Evolutionary conservation across 2,797 vertebrate species (phyloP).

Genomic region (Tolypeutes matacus): DNA sequence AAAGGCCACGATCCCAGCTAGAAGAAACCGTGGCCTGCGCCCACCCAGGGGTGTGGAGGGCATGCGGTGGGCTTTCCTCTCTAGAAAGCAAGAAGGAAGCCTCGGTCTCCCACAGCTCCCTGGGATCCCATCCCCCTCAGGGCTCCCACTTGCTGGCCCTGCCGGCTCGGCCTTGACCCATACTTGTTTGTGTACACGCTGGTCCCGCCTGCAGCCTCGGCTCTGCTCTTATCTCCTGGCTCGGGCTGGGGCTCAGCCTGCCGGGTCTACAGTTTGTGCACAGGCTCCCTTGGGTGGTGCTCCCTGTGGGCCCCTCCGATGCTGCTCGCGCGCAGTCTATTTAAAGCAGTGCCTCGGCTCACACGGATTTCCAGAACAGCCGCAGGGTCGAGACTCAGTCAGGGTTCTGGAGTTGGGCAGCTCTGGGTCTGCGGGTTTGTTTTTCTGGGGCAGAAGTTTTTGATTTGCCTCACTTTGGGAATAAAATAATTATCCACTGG

Average conservation of each 20-base stretch:
- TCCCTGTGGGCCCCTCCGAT: too few relatives aligned
- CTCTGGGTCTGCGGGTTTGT: neutral
- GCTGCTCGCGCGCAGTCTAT: neutral
- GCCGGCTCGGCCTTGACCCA: neutral
- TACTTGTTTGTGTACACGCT: neutral
- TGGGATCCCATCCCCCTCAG: neutral
- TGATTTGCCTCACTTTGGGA: neutral
- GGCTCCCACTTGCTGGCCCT: neutral
- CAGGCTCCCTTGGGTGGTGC: too few relatives aligned
- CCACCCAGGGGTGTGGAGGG: neutral
- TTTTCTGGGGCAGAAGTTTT: neutral
- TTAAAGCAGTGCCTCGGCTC: neutral
- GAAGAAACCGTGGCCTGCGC: neutral
- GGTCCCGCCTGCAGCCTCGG: too few relatives aligned
- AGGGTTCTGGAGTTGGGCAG: neutral
- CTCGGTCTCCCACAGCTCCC: too few relatives aligned
- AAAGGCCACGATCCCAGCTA: too few relatives aligned
- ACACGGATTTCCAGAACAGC: too few relatives aligned
- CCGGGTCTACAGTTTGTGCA: too few relatives aligned
- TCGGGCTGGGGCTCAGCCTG: neutral
- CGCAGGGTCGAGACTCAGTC: fast-evolving
- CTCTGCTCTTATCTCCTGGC: neutral
- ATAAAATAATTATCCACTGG: neutral
- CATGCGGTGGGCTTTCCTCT: neutral
- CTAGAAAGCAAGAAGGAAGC: neutral